Evolutionary conservation across 2,888 invertebrate genomes (phyloP).

Genomic region (Cloeon dipterum): DNA sequence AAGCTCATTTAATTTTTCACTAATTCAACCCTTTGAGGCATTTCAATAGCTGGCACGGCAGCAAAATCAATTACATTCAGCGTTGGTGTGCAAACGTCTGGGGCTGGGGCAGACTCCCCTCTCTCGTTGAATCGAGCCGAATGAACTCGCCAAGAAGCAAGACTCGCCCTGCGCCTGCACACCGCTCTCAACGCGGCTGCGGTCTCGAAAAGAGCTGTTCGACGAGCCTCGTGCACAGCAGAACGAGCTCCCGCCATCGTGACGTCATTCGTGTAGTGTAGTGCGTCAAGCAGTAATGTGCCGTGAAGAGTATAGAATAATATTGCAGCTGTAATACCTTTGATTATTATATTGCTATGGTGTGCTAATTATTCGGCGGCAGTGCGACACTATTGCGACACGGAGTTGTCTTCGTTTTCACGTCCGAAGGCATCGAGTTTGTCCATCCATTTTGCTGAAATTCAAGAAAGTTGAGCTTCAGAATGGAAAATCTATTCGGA

Average conservation of each 20-base stretch:
- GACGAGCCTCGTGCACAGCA: conserved; percentile 10
- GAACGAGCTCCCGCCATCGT: conserved; percentile 18
- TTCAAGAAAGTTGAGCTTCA: too few species aligned
- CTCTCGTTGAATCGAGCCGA: conserved; percentile 8
- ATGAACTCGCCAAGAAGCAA: conserved; percentile 11
- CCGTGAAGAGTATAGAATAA: conserved; percentile 5
- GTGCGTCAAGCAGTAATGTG: conserved; percentile 15
- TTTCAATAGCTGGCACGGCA: too few species aligned
- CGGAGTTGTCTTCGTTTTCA: too few species aligned
- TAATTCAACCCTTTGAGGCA: too few species aligned
- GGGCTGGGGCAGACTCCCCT: conserved; percentile 5
- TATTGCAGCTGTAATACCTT: conserved; percentile 3
- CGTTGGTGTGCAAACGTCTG: too few species aligned
- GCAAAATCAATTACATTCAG: too few species aligned
- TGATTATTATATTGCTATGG: background rate
- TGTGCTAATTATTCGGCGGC: conserved; percentile 5
- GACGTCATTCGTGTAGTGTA: conserved; percentile 25
- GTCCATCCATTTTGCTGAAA: too few species aligned
- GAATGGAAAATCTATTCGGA: conserved; percentile 19
- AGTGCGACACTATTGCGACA: conserved; percentile 3
- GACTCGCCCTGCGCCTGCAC: conserved; percentile 6
- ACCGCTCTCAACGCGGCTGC: conserved; percentile 3
- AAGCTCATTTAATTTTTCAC: too few species aligned
- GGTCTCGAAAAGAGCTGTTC: too few species aligned
- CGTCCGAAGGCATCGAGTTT: too few species aligned